These are phyloP conservation scores for Conchocele bisecta DNA, from an alignment of 2,888 invertebrate species.

Conservation along the genomic window DNA sequence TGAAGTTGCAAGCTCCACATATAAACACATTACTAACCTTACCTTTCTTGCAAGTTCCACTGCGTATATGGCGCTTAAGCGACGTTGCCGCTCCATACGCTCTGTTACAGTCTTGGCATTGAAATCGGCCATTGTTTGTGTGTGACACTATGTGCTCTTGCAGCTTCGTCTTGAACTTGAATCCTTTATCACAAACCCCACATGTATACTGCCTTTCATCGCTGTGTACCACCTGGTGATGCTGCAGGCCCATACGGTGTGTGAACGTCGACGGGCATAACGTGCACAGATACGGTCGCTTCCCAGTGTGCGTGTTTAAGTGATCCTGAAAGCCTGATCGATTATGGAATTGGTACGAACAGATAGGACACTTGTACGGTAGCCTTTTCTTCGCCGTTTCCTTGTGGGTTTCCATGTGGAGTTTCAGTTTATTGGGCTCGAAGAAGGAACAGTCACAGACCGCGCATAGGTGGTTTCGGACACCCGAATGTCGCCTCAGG, in stretches of 20 bases:
- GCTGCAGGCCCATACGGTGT: constrained; percentile 56
- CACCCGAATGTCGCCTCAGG: constrained; percentile 49
- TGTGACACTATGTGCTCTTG: constrained; percentile 60
- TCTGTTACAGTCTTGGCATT: too few relatives aligned
- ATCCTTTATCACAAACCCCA: constrained; percentile 55
- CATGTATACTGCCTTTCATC: constrained; percentile 57
- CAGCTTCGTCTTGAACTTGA: constrained; percentile 61
- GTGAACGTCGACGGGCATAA: constrained; percentile 50
- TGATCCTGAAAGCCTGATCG: constrained; percentile 56
- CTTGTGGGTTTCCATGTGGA: constrained; percentile 59
- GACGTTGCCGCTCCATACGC: too few relatives aligned
- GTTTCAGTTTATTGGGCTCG: constrained; percentile 51
- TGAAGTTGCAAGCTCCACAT: too few relatives aligned
- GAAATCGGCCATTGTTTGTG: too few relatives aligned
- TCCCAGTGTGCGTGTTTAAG: constrained; percentile 64
- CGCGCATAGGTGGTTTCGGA: constrained; percentile 46
- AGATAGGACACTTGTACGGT: constrained; percentile 48
- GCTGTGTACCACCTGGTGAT: constrained; percentile 52
- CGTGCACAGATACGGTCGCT: constrained; percentile 57
- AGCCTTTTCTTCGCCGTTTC: constrained; percentile 29
- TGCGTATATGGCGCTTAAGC: too few relatives aligned
- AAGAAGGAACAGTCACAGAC: constrained; percentile 56
- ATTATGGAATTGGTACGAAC: constrained; percentile 56
- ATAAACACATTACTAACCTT: too few relatives aligned
- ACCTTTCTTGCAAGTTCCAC: too few relatives aligned